Percentiles rank a stretch among this genome's conserved stretches.
Conservation (phyloP, 2,888 invertebrate genomes). For the Protodeltote pygarga region DNA sequence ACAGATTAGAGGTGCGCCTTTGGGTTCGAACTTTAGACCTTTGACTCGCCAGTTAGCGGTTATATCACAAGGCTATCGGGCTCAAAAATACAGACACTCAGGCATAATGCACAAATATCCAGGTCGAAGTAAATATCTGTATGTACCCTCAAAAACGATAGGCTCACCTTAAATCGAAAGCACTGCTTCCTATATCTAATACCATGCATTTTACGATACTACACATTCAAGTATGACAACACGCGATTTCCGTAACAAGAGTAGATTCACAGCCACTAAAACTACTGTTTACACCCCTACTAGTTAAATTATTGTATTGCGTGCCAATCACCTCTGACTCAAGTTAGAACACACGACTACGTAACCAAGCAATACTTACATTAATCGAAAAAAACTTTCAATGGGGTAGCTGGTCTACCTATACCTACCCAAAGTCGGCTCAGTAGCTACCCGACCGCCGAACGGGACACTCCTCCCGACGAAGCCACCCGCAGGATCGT, state of each 20-base stretch:
- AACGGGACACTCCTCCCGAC: slow-evolving; percentile 25
- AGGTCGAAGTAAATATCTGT: too few relatives aligned
- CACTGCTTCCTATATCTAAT: slow-evolving; percentile 3
- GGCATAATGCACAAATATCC: too few relatives aligned
- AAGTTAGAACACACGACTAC: slow-evolving; percentile 20
- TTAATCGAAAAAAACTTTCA: slow-evolving; percentile 38
- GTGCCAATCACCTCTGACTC: slow-evolving; percentile 16
- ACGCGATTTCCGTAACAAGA: slow-evolving; percentile 2
- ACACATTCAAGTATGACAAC: neutral
- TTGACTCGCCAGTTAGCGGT: too few relatives aligned
- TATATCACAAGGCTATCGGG: too few relatives aligned
- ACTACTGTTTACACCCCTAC: neutral
- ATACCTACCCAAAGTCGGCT: neutral
- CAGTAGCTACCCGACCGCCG: slow-evolving; percentile 46
- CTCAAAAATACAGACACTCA: too few relatives aligned
- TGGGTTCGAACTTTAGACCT: too few relatives aligned
- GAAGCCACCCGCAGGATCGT: slow-evolving; percentile 17
- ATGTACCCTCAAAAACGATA: too few relatives aligned
- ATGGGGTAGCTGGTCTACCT: slow-evolving; percentile 14
- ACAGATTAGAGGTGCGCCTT: too few relatives aligned
- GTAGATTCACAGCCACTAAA: neutral
- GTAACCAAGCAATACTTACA: slow-evolving; percentile 19
- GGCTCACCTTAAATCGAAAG: too few relatives aligned
- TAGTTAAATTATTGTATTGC: slow-evolving; percentile 4
- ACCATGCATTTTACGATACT: neutral